Evolutionary conservation across 2,113 vertebrate genomes (phyloP).

Genomic region (Oplegnathus fasciatus): DNA sequence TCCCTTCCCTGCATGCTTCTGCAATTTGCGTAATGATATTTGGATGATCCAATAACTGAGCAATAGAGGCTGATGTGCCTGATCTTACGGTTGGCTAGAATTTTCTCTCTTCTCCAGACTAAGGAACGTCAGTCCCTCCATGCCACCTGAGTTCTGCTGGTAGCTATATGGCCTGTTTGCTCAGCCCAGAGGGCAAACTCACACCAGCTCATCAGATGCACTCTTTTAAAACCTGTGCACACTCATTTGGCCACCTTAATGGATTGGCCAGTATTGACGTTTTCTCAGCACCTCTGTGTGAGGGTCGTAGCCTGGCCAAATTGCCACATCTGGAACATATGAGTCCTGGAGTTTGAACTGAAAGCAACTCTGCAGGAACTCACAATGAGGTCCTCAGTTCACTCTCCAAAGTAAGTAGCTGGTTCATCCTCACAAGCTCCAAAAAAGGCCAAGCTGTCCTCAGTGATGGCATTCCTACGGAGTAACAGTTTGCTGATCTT

Average conservation of each 20-base stretch:
- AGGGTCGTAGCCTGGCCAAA: slow-evolving; percentile 73
- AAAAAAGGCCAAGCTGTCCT: slow-evolving; percentile 49
- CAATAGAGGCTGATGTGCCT: slow-evolving; percentile 3
- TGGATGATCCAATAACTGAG: slow-evolving; percentile 17
- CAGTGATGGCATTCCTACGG: slow-evolving; percentile 27
- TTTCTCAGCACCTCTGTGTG: slow-evolving; percentile 77
- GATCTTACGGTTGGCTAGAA: not conserved
- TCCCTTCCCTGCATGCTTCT: not conserved
- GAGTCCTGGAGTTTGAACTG: slow-evolving; percentile 64
- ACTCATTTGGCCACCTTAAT: slow-evolving; percentile 74
- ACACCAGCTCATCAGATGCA: slow-evolving; percentile 76
- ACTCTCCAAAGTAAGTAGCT: slow-evolving; percentile 73
- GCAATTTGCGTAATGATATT: slow-evolving; percentile 36
- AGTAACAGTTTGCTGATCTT: slow-evolving; percentile 29
- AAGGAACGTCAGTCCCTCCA: slow-evolving; percentile 7
- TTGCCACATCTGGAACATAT: slow-evolving; percentile 81
- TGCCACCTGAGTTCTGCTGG: slow-evolving; percentile 33
- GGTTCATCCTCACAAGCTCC: slow-evolving; percentile 55
- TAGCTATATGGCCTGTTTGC: slow-evolving; percentile 70
- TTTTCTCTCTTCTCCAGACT: not conserved
- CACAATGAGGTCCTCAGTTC: slow-evolving; percentile 76
- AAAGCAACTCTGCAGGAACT: slow-evolving; percentile 62
- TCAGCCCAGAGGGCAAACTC: slow-evolving; percentile 63
- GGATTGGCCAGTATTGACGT: slow-evolving; percentile 71
- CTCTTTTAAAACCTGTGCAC: slow-evolving; percentile 68